These are phyloP conservation scores for Chloroceryle aenea DNA, from an alignment of 2,113 vertebrate species.

Conservation along the genomic window DNA sequence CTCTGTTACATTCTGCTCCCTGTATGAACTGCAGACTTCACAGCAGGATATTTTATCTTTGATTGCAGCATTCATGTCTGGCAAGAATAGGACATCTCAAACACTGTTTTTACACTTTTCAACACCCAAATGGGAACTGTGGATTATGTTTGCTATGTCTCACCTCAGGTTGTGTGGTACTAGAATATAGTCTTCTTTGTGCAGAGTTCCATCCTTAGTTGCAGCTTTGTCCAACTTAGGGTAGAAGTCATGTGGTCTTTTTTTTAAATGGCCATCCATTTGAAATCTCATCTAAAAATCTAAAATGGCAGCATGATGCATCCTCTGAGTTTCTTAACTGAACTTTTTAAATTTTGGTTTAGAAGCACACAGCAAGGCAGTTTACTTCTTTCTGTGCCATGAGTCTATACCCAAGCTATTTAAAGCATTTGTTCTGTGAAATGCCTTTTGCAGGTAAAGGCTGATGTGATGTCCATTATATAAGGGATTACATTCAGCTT, in stretches of 20 bases:
- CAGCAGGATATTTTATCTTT: constrained; percentile 22
- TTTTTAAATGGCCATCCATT: not conserved
- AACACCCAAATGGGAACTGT: constrained; percentile 31
- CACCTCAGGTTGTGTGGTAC: not conserved
- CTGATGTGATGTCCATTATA: not conserved
- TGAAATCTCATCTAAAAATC: not conserved
- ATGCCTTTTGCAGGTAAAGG: not conserved
- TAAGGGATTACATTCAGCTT: not conserved
- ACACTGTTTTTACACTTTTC: constrained; percentile 42
- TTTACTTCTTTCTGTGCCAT: not conserved
- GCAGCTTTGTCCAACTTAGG: not conserved
- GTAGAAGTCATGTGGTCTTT: accelerated
- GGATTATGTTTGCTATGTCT: not conserved
- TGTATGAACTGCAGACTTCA: not conserved
- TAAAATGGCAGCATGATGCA: not conserved
- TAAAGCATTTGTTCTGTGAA: not conserved
- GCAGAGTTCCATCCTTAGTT: not conserved
- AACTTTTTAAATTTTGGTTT: not conserved
- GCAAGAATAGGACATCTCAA: constrained; percentile 37
- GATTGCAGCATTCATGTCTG: constrained; percentile 47
- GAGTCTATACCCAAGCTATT: not conserved
- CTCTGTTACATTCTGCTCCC: not conserved
- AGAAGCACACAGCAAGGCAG: not conserved
- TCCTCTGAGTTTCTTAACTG: not conserved
- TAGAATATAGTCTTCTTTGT: not conserved